A percentile compares a stretch with the other conserved stretches of the same genome.
Evolutionary conservation across 2,797 vertebrate genomes (phyloP).

Genomic region (Spheniscus humboldti): DNA sequence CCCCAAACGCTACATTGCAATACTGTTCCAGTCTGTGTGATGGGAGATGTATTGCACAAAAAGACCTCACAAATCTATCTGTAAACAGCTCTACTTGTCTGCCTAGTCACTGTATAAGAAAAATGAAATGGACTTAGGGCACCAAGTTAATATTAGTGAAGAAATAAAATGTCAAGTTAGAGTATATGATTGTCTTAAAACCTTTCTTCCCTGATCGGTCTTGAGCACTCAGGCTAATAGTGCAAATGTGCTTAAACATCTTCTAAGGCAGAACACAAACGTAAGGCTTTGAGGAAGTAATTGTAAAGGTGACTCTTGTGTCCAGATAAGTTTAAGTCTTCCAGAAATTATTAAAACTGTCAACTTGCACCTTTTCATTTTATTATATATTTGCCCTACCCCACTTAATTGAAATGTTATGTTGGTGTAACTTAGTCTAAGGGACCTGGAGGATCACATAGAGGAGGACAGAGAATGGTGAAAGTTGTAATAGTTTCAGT

Average conservation of each 20-base stretch:
- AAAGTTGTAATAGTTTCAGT: background rate
- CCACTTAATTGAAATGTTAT: background rate
- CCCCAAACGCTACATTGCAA: background rate
- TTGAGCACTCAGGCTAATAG: background rate
- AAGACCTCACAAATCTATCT: background rate
- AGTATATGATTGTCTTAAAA: background rate
- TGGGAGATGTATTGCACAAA: background rate
- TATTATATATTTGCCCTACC: background rate
- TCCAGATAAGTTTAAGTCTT: background rate
- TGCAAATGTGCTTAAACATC: background rate
- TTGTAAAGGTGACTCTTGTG: background rate
- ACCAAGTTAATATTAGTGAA: background rate
- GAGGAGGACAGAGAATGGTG: background rate
- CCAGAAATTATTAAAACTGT: background rate
- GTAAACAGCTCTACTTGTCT: background rate
- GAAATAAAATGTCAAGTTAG: background rate
- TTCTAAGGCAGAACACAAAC: background rate
- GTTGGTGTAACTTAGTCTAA: background rate
- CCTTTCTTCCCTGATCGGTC: background rate
- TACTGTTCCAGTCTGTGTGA: background rate
- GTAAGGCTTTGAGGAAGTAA: background rate
- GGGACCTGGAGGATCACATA: background rate
- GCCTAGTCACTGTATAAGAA: background rate
- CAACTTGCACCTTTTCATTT: background rate
- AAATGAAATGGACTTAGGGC: background rate